Evolutionary conservation across 2,888 invertebrate species (phyloP), one percentile per base, ranked within the genome.

Genomic region (Ectemnius continuus): DNA sequence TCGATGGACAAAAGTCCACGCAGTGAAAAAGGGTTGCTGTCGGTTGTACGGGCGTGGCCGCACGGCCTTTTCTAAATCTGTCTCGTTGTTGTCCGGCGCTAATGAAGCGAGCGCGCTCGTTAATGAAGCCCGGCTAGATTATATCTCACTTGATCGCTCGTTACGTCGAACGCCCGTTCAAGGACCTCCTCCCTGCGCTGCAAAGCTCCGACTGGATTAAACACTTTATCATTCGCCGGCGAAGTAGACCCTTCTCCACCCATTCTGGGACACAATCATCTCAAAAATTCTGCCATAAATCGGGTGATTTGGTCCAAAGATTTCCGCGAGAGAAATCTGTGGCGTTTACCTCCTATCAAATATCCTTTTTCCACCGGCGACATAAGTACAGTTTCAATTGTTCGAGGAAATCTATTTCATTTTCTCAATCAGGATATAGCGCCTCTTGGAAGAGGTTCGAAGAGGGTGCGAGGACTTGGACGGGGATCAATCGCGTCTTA

Each of bases 191-290:
- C 28, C 52, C 52, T 57, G 56, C n/a, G 61, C 70, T 48, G 70
- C 71, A 71, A 75, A 76, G 70, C 70, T 61, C 16, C 57, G 2
- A 59, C 46, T 59, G 47, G 76, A 74, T 74, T 67, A 70, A 76
- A 70, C 64, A 67, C 63, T 74, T 48, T 70, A 64, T 76, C 76
- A 76, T 67, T 61, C 52, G 48, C 23, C 36, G 56, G 67, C 69
- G 58, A 36, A 64, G 13, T 23, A 23, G 3, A 23, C 23, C 23
- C 23, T 23, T 23, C 28, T 61, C 47, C 6, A 23, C 28, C 56
- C 63, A 66, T 69, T 73, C 70, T 67, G 70, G 70, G 8, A 36
- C 36, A 36, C 1, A 23, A 70, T 74, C 75, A 56, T 66, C 48
- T 59, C 46, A 20, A 59, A 36, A 70, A 70, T 64, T 64, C 52